phyloP scores from a whole-genome alignment of 2,113 vertebrate genomes.

The Neotoma lepida region DNA sequence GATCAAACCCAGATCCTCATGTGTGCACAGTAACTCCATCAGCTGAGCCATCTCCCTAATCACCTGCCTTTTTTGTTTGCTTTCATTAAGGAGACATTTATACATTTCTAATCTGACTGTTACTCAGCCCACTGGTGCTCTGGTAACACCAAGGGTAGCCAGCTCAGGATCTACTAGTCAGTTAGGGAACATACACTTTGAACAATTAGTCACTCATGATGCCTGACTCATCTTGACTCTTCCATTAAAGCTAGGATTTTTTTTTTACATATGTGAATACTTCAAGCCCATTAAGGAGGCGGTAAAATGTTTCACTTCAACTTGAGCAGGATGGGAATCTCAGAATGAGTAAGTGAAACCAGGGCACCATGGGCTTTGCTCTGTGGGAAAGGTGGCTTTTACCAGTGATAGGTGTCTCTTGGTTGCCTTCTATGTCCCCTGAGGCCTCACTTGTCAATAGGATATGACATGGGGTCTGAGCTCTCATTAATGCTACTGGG shows the following conservation, averaged over 20 bases:
- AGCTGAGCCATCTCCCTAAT: not conserved
- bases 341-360: not conserved
- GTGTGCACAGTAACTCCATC: not conserved
- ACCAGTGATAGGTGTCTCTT: not conserved
- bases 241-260: not conserved
- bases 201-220: not conserved
- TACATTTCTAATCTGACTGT: not conserved
- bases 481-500: not conserved
- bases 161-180: not conserved
- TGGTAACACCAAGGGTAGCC: not conserved
- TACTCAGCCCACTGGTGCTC: not conserved
- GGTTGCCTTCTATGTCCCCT: not conserved
- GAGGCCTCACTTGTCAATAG: not conserved
- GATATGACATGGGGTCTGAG: not conserved
- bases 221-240: not conserved
- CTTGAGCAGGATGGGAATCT: not conserved
- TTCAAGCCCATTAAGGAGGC: not conserved
- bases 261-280: not conserved
- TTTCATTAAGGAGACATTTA: slow-evolving; percentile 11
- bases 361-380: not conserved
- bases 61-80: not conserved
- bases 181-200: not conserved
- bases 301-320: not conserved
- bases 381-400: not conserved
- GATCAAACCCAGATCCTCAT: not conserved